Percentiles rank a stretch among this genome's conserved stretches.
These are phyloP conservation scores for Epistrophe eligans DNA, from an alignment of 2,888 invertebrate genomes.

Conservation along the genomic window DNA sequence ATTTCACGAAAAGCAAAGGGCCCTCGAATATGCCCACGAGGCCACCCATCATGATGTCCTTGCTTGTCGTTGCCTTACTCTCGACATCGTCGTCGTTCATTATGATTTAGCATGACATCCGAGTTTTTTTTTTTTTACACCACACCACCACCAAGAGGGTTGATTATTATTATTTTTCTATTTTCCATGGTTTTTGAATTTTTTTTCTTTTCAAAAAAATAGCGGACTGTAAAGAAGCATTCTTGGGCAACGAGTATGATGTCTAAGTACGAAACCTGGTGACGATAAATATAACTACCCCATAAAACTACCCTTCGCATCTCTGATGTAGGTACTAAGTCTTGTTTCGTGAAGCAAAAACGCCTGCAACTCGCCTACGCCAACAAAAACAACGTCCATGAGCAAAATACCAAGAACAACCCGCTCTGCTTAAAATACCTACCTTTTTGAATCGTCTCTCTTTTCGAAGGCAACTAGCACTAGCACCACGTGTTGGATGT, in stretches of 20 bases:
- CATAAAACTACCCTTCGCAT: constrained; percentile 67
- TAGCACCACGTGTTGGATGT: constrained; percentile 67
- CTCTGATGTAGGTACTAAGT: constrained; percentile 3
- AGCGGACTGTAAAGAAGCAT: constrained; percentile 18
- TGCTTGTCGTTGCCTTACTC: constrained; percentile 31
- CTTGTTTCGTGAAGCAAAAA: neutral
- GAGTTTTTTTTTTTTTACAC: constrained; percentile 29
- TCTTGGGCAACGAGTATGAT: constrained; percentile 28
- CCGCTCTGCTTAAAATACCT: neutral
- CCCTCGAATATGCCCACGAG: constrained; percentile 37
- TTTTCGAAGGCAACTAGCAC: constrained; percentile 5
- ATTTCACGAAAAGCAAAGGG: constrained; percentile 55
- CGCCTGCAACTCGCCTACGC: constrained; percentile 39
- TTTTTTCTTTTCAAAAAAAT: constrained; percentile 24
- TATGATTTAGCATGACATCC: constrained; percentile 74
- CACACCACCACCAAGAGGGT: constrained; percentile 39
- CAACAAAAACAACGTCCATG: constrained; percentile 18
- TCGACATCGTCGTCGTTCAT: constrained; percentile 53
- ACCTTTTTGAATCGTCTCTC: neutral
- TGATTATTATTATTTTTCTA: constrained; percentile 62
- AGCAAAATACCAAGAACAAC: constrained; percentile 18
- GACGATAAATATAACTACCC: constrained; percentile 51
- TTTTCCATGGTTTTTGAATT: constrained; percentile 32
- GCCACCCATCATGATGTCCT: constrained; percentile 57
- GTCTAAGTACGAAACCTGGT: constrained; percentile 10